Evolutionary conservation across 2,113 vertebrate genomes (phyloP).

Genomic region (Hyaena hyaena): DNA sequence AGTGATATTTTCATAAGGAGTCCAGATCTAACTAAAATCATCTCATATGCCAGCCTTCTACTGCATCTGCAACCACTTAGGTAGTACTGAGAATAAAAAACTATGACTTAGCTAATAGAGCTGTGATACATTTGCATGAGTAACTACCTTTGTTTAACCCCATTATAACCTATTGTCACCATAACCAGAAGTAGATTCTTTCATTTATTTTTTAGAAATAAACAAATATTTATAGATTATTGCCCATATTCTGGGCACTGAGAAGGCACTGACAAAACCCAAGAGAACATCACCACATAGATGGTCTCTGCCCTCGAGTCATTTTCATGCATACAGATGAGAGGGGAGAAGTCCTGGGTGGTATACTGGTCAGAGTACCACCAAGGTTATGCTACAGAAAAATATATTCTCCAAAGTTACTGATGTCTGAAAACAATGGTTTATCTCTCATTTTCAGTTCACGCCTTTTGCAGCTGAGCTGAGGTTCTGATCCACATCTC

Average conservation of each 20-base stretch:
- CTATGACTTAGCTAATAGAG: neutral
- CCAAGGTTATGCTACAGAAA: neutral
- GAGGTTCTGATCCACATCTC: neutral
- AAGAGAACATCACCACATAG: neutral
- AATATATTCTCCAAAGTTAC: neutral
- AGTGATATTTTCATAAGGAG: neutral
- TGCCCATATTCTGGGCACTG: neutral
- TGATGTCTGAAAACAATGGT: neutral
- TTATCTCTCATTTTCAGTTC: neutral
- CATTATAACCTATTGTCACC: neutral
- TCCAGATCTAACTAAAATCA: neutral
- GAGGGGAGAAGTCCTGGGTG: neutral
- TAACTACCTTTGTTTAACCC: neutral
- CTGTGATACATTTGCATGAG: neutral
- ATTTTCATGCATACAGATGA: neutral
- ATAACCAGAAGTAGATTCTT: neutral
- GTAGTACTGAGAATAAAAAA: neutral
- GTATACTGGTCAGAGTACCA: neutral
- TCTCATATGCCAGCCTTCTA: neutral
- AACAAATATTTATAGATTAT: neutral
- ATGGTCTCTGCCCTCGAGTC: neutral
- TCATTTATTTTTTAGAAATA: slow-evolving; percentile 59
- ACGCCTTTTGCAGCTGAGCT: neutral
- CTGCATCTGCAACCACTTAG: neutral
- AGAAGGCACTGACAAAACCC: neutral